Evolutionary conservation across 2,888 invertebrate genomes (phyloP), one percentile per base, ranked within the genome.

Genomic region (Drosophila lutescens): DNA sequence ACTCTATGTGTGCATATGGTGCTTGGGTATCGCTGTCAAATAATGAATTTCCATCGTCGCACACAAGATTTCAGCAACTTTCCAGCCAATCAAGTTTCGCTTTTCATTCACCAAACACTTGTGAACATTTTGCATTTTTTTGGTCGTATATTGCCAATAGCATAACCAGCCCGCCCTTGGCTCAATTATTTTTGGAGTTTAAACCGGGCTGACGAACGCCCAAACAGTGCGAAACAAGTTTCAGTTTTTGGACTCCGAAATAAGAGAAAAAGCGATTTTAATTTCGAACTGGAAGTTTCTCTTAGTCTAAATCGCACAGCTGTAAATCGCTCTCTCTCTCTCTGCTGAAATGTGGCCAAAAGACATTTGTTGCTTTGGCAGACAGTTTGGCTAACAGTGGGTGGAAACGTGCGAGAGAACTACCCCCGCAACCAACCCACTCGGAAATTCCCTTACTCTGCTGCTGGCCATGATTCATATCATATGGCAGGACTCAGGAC

Each of bases 101-200:
- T 32, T 51, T 60, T 65, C 61, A 65, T 61, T 65, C 63, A 65
- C 56, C 69, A 66, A 72, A 67, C 79, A 79, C 79, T 81, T 81
- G 78, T 62, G 68, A 73, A 61, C 70, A 72, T 76, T 78, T 50
- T 26, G 10, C 60, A 36, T 69, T 47, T 30, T 58, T 49, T 60
- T 59, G 70, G 70, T 55, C 58, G 67, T 70, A 69, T 73, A 80
- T 80, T 77, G 72, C 71, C 79, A 70, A 61, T 47, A 59, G 66
- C 53, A 75, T 69, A 86, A 86, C 85, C 62, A 74, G 85, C 78
- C 85, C 85, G 85, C 85, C 85, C 86, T 86, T 86, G 85, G 84
- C 80, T 86, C 76, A 73, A 83, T 68, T 76, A 75, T 68, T 58
- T 58, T 58, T 79, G 54, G 76, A 43, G 54, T 63, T 57, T 41